A percentile compares a stretch with the other conserved stretches of the same genome.
These are phyloP conservation scores for Phyllotreta cruciferae DNA, from an alignment of 2,888 invertebrate species.

Conservation along the genomic window DNA sequence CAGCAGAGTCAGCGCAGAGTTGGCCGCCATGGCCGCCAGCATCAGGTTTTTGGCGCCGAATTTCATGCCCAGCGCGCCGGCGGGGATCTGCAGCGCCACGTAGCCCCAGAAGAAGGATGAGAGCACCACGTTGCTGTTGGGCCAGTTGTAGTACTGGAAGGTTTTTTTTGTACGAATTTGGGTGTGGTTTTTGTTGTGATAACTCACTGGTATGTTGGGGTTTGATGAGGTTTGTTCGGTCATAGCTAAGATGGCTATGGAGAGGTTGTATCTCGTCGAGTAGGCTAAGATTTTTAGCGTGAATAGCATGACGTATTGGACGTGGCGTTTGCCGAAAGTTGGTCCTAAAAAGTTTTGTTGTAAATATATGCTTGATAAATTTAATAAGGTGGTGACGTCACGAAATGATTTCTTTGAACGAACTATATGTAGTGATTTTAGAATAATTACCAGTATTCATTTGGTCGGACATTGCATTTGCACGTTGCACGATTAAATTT, in stretches of 20 bases:
- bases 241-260: constrained; percentile 19
- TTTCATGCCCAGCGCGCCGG: not conserved
- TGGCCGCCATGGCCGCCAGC: not conserved
- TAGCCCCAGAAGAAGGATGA: constrained; percentile 21
- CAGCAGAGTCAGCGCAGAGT: not conserved
- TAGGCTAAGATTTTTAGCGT: not conserved
- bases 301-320: constrained; percentile 4
- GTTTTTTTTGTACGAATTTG: not conserved
- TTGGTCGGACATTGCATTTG: no score
- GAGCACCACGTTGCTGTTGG: constrained; percentile 13
- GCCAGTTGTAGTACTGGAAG: constrained; percentile 17
- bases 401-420: no score
- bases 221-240: constrained; percentile 10
- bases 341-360: constrained; percentile 3
- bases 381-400: no score
- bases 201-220: constrained; percentile 18
- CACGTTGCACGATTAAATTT: no score
- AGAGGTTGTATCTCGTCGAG: constrained; percentile 11
- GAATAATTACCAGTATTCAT: not conserved
- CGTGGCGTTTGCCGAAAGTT: not conserved
- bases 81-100: constrained; percentile 10
- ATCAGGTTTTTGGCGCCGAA: constrained; percentile 9
- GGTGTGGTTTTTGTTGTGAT: not conserved
- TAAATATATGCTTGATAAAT: no score
- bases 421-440: no score